A percentile compares a stretch with the other conserved stretches of the same genome.
phyloP scores from a whole-genome alignment of 2,113 vertebrate species.

The Cromileptes altivelis region DNA sequence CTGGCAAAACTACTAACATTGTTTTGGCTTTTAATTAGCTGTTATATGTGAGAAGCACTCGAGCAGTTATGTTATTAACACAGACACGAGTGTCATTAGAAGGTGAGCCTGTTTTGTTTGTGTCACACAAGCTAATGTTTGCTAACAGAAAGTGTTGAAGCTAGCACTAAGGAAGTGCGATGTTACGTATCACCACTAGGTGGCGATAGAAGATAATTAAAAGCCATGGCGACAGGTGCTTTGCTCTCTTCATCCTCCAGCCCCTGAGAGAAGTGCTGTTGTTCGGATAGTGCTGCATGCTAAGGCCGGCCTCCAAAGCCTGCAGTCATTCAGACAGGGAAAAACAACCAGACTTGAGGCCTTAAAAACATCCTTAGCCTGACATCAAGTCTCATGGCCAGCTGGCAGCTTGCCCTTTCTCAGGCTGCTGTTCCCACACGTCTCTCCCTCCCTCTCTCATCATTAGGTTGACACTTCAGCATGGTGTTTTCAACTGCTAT shows the following conservation, averaged over 20 bases:
- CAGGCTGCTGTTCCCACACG: constrained; percentile 80
- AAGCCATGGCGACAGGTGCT: not conserved
- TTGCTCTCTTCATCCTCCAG: not conserved
- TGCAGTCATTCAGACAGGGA: constrained; percentile 56
- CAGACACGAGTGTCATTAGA: not conserved
- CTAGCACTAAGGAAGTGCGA: not conserved
- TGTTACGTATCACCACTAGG: constrained; percentile 55
- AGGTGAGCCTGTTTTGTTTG: not conserved
- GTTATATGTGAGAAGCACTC: too few relatives aligned
- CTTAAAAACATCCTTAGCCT: constrained; percentile 79
- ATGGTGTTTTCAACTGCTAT: not conserved
- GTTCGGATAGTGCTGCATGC: constrained; percentile 23
- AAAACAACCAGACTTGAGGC: constrained; percentile 78
- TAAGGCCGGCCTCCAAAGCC: constrained; percentile 63
- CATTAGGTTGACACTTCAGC: too few relatives aligned
- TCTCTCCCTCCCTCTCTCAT: not conserved
- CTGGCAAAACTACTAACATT: not conserved
- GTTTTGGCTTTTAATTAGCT: rapidly evolving
- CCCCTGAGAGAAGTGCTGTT: constrained; percentile 2
- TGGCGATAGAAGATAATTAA: constrained; percentile 60
- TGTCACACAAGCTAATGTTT: constrained; percentile 19
- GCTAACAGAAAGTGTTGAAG: not conserved
- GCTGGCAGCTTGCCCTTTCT: constrained; percentile 78
- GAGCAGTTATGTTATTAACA: not conserved
- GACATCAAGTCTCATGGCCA: constrained; percentile 76